These are phyloP conservation scores for Microplitis manilae DNA, from an alignment of 2,888 invertebrate species.

Conservation along the genomic window DNA sequence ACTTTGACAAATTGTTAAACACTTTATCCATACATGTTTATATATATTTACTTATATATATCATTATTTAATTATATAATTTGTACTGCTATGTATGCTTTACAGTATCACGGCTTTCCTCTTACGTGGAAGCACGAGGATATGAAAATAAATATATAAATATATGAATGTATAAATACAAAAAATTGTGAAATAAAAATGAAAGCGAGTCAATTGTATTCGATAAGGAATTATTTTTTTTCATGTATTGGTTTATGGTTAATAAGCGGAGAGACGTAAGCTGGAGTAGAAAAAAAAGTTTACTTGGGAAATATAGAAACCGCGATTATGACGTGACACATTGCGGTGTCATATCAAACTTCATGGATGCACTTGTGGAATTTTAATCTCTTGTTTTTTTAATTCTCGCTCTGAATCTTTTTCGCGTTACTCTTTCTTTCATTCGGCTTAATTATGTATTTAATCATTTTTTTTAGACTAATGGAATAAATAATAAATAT, in stretches of 20 bases:
- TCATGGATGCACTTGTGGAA: conserved; percentile 23
- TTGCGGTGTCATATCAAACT: conserved; percentile 29
- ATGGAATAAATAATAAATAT: no score
- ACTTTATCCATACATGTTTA: neutral
- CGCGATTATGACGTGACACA: conserved; percentile 14
- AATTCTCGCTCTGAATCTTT: no score
- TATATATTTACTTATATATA: neutral
- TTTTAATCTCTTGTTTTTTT: no score
- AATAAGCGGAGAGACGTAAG: neutral
- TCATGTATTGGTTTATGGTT: neutral
- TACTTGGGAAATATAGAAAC: neutral
- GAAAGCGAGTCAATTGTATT: neutral
- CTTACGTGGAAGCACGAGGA: neutral
- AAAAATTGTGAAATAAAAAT: neutral
- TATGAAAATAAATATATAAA: no score
- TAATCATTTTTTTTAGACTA: no score
- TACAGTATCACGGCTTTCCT: neutral
- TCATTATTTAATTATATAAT: neutral
- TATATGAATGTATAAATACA: neutral
- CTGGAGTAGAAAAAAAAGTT: neutral
- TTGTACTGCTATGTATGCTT: neutral
- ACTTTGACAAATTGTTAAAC: neutral
- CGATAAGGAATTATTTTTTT: neutral
- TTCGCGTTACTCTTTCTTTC: no score
- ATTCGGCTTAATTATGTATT: no score